phyloP scores from a whole-genome alignment of 2,113 vertebrate species.

The Hippocampus comes region DNA sequence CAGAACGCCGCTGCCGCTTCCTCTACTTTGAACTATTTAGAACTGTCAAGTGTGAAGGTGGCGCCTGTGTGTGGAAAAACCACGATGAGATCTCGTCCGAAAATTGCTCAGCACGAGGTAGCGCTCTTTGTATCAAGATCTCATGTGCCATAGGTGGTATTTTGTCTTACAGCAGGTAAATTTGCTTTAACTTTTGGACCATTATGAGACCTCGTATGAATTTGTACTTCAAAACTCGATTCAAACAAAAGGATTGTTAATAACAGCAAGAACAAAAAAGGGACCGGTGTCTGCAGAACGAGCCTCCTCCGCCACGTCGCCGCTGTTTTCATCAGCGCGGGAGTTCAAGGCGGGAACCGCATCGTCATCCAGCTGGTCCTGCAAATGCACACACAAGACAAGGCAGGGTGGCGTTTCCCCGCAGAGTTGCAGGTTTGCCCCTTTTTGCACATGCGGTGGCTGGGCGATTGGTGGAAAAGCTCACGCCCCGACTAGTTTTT shows the following conservation, averaged over 20 bases:
- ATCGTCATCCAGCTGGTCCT: conserved; percentile 82
- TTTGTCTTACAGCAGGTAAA: not conserved
- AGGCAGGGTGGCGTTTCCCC: not conserved
- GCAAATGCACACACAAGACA: not conserved
- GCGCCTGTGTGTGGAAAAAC: no score
- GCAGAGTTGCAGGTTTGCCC: not conserved
- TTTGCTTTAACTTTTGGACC: not conserved
- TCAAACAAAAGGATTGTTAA: not conserved
- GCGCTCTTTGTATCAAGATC: no score
- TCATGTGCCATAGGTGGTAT: no score
- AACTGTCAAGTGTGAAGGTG: no score
- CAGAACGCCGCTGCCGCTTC: not conserved
- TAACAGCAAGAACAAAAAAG: not conserved
- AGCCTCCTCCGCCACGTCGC: conserved; percentile 65
- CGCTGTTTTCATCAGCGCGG: conserved; percentile 74
- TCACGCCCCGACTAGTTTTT: no score
- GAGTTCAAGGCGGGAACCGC: conserved; percentile 63
- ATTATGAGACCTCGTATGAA: not conserved
- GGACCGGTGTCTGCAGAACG: conserved; percentile 79
- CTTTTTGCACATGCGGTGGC: not conserved
- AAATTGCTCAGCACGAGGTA: no score
- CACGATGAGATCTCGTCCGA: no score
- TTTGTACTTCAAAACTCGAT: no score
- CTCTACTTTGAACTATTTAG: no score
- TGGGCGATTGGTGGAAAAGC: no score